Percentiles rank a stretch among this genome's conserved stretches.
Conservation (phyloP, 2,888 invertebrate genomes). For the Dryobotodes eremita region DNA sequence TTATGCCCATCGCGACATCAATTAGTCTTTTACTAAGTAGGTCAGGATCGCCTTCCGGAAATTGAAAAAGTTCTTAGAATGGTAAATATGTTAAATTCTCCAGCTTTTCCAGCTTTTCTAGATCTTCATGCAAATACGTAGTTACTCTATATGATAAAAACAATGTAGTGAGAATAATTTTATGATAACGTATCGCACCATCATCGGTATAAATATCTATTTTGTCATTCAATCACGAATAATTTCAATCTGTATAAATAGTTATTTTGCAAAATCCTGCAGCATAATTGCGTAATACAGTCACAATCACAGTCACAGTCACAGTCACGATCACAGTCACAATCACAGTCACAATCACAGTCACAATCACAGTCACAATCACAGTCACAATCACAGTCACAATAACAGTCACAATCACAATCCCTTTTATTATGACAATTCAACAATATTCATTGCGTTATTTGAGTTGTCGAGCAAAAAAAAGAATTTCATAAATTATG, state of each 20-base stretch:
- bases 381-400: not conserved
- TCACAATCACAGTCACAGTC: not conserved
- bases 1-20: conserved; percentile 30
- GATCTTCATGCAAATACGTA: not conserved
- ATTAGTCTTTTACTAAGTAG: conserved; percentile 27
- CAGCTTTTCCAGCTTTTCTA: not conserved
- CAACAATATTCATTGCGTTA: not conserved
- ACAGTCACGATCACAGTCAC: not conserved
- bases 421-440: not conserved
- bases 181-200: not conserved
- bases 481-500: conserved; percentile 2
- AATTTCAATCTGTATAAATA: not conserved
- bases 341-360: too few relatives aligned
- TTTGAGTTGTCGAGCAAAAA: not conserved
- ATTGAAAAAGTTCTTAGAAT: conserved; percentile 19
- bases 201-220: not conserved
- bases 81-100: not conserved
- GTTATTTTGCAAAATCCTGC: not conserved
- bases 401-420: not conserved
- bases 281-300: not conserved
- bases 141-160: not conserved
- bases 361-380: not conserved
- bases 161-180: not conserved
- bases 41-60: not conserved
- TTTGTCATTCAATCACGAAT: not conserved